phyloP scores from a whole-genome alignment of 1,140 invertebrate genomes.

The Lasioglossum baleicum region DNA sequence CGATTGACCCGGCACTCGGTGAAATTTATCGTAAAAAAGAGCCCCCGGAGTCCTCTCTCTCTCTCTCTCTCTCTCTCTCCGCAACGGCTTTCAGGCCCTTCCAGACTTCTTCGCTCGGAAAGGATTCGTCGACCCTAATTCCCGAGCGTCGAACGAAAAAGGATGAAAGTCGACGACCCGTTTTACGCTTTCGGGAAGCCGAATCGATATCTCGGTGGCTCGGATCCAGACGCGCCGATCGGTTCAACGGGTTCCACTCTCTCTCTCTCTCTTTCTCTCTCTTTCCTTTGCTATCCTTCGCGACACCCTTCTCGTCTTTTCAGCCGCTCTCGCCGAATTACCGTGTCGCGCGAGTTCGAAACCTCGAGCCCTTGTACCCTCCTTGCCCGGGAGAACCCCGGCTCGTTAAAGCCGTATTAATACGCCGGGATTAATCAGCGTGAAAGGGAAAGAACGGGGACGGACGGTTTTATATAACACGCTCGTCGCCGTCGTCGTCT shows the following conservation, averaged over 20 bases:
- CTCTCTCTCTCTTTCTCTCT: no score
- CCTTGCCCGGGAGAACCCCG: not conserved
- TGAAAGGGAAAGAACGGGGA: conserved; percentile 14
- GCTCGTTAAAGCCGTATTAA: conserved; percentile 29
- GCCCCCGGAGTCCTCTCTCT: conserved; percentile 52
- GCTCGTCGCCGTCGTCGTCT: not conserved
- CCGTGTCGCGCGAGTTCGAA: conserved; percentile 25
- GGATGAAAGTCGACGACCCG: conserved; percentile 58
- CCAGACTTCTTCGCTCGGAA: conserved; percentile 53
- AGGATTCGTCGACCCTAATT: conserved; percentile 62
- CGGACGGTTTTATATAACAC: conserved; percentile 5
- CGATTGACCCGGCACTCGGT: conserved; percentile 61
- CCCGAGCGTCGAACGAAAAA: conserved; percentile 54
- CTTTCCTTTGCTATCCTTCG: not conserved
- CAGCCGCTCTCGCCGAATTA: conserved; percentile 9
- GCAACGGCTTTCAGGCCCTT: conserved; percentile 48
- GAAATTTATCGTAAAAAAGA: conserved; percentile 67
- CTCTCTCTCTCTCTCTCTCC: no score
- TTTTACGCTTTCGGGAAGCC: conserved; percentile 43
- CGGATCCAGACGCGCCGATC: conserved; percentile 48
- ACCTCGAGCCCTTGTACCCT: not conserved
- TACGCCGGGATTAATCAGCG: conserved; percentile 16
- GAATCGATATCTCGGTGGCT: conserved; percentile 53
- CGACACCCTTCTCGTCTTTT: conserved; percentile 5
- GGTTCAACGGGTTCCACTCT: conserved; percentile 11